These are phyloP conservation scores for Fabriciana adippe DNA, from an alignment of 2,888 invertebrate genomes.

Conservation along the genomic window DNA sequence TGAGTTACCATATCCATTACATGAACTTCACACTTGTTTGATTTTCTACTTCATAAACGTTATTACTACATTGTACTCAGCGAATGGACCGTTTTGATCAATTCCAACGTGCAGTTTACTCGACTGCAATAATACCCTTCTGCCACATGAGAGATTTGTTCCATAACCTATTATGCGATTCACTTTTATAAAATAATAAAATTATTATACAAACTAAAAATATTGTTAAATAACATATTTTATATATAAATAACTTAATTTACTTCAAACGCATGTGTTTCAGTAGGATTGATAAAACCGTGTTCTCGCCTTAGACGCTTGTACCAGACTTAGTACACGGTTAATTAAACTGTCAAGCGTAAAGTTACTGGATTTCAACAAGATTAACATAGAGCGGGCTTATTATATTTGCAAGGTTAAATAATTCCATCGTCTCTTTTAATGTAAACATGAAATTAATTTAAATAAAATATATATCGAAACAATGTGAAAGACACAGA, in stretches of 20 bases:
- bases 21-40: conserved; percentile 26
- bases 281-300: conserved; percentile 49
- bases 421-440: background rate
- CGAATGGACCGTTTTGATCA: conserved; percentile 43
- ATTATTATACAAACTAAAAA: too few species aligned
- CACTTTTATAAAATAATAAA: background rate
- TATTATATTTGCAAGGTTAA: conserved; percentile 8
- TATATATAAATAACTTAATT: conserved; percentile 11
- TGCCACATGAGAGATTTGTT: background rate
- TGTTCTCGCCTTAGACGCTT: conserved; percentile 52
- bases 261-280: conserved; percentile 23
- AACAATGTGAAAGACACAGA: background rate
- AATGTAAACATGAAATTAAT: background rate
- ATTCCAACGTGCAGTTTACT: conserved; percentile 33
- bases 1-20: background rate
- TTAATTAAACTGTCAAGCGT: conserved; percentile 61
- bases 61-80: conserved; percentile 30
- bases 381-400: conserved; percentile 5
- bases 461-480: background rate
- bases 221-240: background rate
- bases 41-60: conserved; percentile 35
- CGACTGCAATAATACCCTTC: conserved; percentile 10
- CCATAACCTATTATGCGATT: background rate
- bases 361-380: conserved; percentile 42
- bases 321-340: conserved; percentile 52